A percentile compares a stretch with the other conserved stretches of the same genome.
These are phyloP conservation scores for Euzophera pinguis DNA, from an alignment of 2,888 invertebrate genomes.

Conservation along the genomic window DNA sequence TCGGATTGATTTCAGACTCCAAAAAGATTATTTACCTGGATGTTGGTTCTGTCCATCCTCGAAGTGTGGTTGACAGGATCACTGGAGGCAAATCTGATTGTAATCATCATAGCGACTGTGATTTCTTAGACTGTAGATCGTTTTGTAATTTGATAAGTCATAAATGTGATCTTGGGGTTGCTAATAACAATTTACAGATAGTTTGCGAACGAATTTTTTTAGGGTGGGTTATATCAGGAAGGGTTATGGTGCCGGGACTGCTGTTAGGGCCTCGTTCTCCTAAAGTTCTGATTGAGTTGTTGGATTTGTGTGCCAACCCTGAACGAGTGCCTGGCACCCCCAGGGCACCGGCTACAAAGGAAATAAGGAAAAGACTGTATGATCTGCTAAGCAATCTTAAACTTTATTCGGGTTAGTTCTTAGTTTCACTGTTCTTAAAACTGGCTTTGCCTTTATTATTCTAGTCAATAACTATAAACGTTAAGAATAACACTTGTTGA, in stretches of 20 bases:
- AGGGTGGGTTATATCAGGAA: conserved; percentile 81
- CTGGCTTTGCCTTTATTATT: background rate
- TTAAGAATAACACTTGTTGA: too few relatives aligned
- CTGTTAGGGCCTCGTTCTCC: conserved; percentile 81
- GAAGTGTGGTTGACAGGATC: conserved; percentile 69
- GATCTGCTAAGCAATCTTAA: conserved; percentile 67
- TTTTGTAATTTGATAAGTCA: conserved; percentile 73
- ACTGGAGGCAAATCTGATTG: conserved; percentile 71
- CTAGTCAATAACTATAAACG: conserved; percentile 10
- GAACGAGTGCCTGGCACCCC: conserved; percentile 60
- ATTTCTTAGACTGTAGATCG: conserved; percentile 83
- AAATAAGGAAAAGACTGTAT: conserved; percentile 70
- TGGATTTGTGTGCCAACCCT: conserved; percentile 81
- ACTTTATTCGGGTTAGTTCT: conserved; percentile 16
- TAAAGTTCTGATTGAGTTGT: conserved; percentile 73
- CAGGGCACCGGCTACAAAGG: conserved; percentile 64
- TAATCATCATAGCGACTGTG: conserved; percentile 81
- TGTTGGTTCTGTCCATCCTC: conserved; percentile 81
- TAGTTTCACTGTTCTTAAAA: background rate
- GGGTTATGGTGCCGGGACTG: conserved; percentile 80
- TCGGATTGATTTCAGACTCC: conserved; percentile 77
- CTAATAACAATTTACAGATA: conserved; percentile 84
- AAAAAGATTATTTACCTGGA: conserved; percentile 82
- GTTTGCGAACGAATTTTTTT: conserved; percentile 83
- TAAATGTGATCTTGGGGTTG: conserved; percentile 76